Evolutionary conservation across 2,797 vertebrate species (phyloP), one percentile per base, ranked within the genome.

Genomic region (Aplochiton taeniatus): DNA sequence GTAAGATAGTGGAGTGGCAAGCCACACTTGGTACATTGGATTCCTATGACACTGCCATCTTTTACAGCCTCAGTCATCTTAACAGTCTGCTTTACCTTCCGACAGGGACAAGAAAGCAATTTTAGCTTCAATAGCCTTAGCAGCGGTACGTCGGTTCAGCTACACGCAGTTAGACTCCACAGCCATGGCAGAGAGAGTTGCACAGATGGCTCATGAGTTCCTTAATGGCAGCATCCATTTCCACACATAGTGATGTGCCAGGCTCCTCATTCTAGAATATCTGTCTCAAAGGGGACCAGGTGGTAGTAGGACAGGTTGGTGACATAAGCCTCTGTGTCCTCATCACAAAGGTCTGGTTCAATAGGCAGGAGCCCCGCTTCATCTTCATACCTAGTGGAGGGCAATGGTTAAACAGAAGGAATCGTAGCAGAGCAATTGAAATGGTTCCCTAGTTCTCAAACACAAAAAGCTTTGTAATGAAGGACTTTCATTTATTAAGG

Each of bases 291-390:
- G 0, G 97, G 96, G 69, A 98, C 96, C 81, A 98, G 89, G 66
- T 98, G 97, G 88, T 99, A 99, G 81, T 98, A 98, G 19, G 97
- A 98, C 75, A 99, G 86, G 86, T 99, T 99, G 86, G 97, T 99
- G 87, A 96, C 95, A 20, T 99, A 99, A 4, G 95, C 95, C 20
- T 94, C 91, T 1, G 96, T 90, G 57, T 98, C 96, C 49, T 96
- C 96, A 0, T 95, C 94, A 13, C 95, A 94, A 43, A 92, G 65
- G 57, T 96, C 95, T 18, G 92, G 80, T 69, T 92, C 89, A 70
- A 83, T 56, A 6, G 87, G 79, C 63, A 94, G 74, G 79, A 94
- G 95, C 72, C 97, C 96, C 1, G 87, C 84, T 19, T 92, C 93
- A 0, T 94, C 95, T 61, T 97, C 95, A 5, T 96, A 97, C 85